phyloP scores from a whole-genome alignment of 2,113 vertebrate species.

The Tyrannus savana region DNA sequence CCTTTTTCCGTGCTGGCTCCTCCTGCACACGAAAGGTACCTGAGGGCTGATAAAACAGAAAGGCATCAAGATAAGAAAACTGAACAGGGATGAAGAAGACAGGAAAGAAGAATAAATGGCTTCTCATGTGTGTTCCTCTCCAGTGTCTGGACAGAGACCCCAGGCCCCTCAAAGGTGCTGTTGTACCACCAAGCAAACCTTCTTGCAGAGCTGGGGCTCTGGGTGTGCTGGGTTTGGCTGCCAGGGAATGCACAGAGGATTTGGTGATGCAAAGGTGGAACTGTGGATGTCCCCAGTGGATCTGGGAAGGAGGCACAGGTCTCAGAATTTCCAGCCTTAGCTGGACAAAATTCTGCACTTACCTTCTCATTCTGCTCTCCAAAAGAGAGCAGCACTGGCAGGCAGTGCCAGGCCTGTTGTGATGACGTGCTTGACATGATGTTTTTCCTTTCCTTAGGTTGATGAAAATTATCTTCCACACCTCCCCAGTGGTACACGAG shows the following conservation, averaged over 20 bases:
- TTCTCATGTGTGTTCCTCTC: neutral
- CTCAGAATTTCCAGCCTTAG: neutral
- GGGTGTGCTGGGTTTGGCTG: neutral
- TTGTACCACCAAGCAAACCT: neutral
- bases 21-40: neutral
- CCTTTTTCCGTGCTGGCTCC: neutral
- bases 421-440: neutral
- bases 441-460: neutral
- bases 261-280: neutral
- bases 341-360: neutral
- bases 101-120: neutral
- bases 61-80: neutral
- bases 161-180: neutral
- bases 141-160: neutral
- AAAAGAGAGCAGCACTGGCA: fast-evolving
- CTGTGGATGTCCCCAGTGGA: neutral
- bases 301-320: neutral
- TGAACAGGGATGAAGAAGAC: neutral
- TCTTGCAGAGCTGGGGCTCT: neutral
- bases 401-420: neutral
- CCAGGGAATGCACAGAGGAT: neutral
- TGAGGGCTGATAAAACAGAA: neutral
- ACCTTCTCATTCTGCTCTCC: neutral
- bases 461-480: neutral
- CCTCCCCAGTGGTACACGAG: fast-evolving